Conservation (phyloP, 2,888 invertebrate species). For the Pammene aurita region DNA sequence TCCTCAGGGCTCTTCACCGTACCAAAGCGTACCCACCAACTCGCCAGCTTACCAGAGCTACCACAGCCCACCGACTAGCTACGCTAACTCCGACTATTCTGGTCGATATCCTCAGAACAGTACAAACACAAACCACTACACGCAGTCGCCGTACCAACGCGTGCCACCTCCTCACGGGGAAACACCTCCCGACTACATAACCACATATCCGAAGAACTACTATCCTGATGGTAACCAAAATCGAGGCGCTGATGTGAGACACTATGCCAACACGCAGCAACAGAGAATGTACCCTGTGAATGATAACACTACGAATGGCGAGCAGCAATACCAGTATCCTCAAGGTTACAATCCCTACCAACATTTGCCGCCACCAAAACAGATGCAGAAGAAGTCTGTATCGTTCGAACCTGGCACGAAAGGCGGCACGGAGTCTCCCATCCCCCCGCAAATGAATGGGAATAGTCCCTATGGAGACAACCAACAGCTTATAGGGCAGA, state of each 20-base stretch:
- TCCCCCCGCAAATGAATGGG: constrained; percentile 70
- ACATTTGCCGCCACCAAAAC: constrained; percentile 84
- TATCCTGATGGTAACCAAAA: constrained; percentile 65
- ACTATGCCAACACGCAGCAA: constrained; percentile 66
- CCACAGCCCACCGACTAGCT: constrained; percentile 80
- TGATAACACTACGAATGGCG: constrained; percentile 56
- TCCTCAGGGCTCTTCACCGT: constrained; percentile 64
- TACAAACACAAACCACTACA: constrained; percentile 67
- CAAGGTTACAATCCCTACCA: constrained; percentile 84
- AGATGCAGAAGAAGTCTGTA: constrained; percentile 86
- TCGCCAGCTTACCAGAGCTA: constrained; percentile 77
- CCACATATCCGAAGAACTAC: constrained; percentile 71
- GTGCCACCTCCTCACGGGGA: constrained; percentile 84
- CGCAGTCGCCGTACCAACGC: constrained; percentile 82
- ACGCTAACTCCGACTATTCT: constrained; percentile 77
- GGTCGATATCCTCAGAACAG: constrained; percentile 76
- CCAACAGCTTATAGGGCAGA: constrained; percentile 69
- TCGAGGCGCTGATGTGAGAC: constrained; percentile 61
- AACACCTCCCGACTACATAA: constrained; percentile 65
- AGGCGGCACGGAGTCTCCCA: constrained; percentile 82
- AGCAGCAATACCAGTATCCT: constrained; percentile 64
- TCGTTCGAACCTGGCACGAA: constrained; percentile 90
- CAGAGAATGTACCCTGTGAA: constrained; percentile 71
- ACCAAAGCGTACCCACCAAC: constrained; percentile 78
- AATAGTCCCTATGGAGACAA: constrained; percentile 60